Evolutionary conservation across 2,113 vertebrate genomes (phyloP).

Genomic region (Oryzias melastigma): DNA sequence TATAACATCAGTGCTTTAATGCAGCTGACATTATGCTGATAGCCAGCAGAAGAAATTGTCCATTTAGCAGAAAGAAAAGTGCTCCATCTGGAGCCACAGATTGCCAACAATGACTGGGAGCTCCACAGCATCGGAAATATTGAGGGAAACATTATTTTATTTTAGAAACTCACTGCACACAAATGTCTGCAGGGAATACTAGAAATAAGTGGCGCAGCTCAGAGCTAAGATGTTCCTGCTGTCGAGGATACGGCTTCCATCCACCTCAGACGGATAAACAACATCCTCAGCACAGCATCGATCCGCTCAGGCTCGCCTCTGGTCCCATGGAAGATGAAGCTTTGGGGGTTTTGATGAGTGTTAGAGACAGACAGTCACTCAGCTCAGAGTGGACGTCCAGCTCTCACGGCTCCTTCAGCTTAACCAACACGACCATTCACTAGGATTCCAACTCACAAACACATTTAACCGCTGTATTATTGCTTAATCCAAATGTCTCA

Average conservation of each 20-base stretch:
- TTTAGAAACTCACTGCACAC: constrained; percentile 37
- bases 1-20: constrained; percentile 27
- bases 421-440: too few species aligned
- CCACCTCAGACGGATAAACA: constrained; percentile 26
- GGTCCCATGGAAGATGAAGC: too few species aligned
- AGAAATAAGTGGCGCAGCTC: constrained; percentile 25
- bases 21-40: constrained; percentile 38
- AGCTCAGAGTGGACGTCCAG: too few species aligned
- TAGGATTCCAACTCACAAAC: too few species aligned
- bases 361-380: too few species aligned
- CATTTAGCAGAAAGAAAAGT: constrained; percentile 41
- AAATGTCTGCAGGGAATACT: constrained; percentile 35
- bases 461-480: too few species aligned
- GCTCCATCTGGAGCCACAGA: constrained; percentile 52
- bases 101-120: constrained; percentile 53
- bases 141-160: constrained; percentile 57
- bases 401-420: too few species aligned
- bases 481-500: too few species aligned
- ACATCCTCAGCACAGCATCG: constrained; percentile 7
- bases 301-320: constrained; percentile 19
- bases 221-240: constrained; percentile 28
- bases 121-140: constrained; percentile 41
- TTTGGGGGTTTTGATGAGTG: too few species aligned
- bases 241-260: constrained; percentile 24
- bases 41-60: constrained; percentile 38